Conservation (phyloP, 2,888 invertebrate genomes). For the Julus scanicus region DNA sequence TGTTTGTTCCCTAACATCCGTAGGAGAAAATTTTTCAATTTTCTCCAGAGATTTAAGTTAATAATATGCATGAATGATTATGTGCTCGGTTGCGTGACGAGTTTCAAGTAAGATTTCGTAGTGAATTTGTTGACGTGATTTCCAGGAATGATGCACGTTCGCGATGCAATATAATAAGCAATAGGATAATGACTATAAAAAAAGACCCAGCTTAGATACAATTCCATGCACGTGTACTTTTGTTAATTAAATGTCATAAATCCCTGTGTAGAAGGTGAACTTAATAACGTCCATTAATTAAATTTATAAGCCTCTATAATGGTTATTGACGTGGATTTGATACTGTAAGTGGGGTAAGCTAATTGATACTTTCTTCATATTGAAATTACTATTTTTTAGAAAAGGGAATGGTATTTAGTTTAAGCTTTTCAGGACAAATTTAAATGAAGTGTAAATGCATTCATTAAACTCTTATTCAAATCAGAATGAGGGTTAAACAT, state of each 20-base stretch:
- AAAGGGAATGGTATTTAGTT: too few relatives aligned
- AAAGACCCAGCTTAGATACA: background rate
- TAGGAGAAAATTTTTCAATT: background rate
- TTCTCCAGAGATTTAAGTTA: background rate
- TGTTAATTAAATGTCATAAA: slow-evolving; percentile 36
- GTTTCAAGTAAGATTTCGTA: background rate
- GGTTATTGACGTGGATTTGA: background rate
- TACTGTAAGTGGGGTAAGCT: background rate
- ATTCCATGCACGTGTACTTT: background rate
- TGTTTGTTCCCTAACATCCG: background rate
- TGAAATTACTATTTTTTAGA: too few relatives aligned
- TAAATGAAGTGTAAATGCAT: too few relatives aligned
- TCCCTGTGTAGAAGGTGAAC: background rate
- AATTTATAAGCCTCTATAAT: background rate
- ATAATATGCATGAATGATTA: background rate
- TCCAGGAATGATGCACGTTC: background rate
- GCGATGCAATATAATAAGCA: background rate
- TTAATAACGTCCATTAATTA: background rate
- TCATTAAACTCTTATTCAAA: too few relatives aligned
- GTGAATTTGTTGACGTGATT: slow-evolving; percentile 13
- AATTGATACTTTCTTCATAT: background rate
- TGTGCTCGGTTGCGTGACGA: background rate
- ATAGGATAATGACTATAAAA: background rate
- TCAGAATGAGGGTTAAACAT: too few relatives aligned
- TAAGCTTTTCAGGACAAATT: too few relatives aligned